Base-by-base conservation (phyloP, 2,113 vertebrate species). In the Notothenia rossii region DNA sequence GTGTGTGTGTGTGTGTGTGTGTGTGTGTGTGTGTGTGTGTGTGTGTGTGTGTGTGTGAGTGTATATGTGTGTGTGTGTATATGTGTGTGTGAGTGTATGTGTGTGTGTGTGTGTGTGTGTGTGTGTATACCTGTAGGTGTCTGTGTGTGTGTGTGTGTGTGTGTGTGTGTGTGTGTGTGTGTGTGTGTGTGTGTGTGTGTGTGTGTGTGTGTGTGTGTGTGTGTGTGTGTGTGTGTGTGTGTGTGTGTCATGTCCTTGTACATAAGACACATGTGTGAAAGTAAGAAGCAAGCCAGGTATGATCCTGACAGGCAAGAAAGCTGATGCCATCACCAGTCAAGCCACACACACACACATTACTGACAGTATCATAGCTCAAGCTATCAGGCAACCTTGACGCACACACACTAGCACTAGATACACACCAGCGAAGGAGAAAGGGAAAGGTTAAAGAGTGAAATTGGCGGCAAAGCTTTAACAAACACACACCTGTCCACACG, bases 311-410 rank as follows among this genome's bases (percentile, higher is more conserved):
- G 62, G 29, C 51, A 51, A 61, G 82, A 68, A 59, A 70, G 56
- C 56, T 77, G 51, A 80, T 69, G 55, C 20, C 85, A 77, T 91
- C 69, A 55, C 8, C 51, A 50, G 45, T 48, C 12, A 17, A 36
- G 58, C 61, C 14, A 13, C 60, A 45, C 72, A 6, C 46, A 56
- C 48, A 69, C 66, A 66, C 2, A 68, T 40, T 53, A 50, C 60
- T 80, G 76, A 74, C 55, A 67, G 33, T 67, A 61, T 75, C 81
- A 64, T 48, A 78, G 70, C 78, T 79, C 63, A 49, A 54, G 75
- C 77, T 86, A 75, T 87, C 55, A 78, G 29, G 70, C 14, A 66
- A 51, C 72, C 79, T 68, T 81, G 69, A 83, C 72, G 79, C 66
- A 77, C 63, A 65, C 40, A 81, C 61, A 75, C 14, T 22, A 29